phyloP scores from a whole-genome alignment of 2,797 vertebrate genomes.

The Lepidocolaptes lacrymiger region DNA sequence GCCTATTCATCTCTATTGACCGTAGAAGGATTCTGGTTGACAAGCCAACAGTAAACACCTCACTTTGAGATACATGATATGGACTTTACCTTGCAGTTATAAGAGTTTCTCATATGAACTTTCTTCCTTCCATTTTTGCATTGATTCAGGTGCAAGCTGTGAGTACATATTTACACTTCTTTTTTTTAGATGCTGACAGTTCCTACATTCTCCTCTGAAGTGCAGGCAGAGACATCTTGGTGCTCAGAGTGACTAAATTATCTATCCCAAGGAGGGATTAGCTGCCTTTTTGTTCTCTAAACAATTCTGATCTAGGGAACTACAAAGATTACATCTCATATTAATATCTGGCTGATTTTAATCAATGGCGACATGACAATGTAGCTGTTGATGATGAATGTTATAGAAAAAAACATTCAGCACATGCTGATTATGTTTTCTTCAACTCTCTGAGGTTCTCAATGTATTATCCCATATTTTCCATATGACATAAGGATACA shows the following conservation, averaged over 20 bases:
- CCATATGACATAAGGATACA: neutral
- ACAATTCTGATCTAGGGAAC: neutral
- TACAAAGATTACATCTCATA: neutral
- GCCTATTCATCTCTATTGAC: conserved; percentile 42
- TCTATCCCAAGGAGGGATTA: neutral
- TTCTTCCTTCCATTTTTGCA: neutral
- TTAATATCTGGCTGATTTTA: neutral
- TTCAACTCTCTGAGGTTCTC: neutral
- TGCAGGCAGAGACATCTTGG: neutral
- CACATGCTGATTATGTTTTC: neutral
- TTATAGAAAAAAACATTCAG: neutral
- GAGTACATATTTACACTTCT: neutral
- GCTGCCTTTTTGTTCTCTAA: neutral
- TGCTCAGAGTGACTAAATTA: neutral
- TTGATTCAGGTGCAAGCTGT: neutral
- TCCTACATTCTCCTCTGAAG: neutral
- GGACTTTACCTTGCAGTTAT: neutral
- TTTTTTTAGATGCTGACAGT: neutral
- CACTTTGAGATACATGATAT: neutral
- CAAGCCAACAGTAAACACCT: neutral
- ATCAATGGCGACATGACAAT: neutral
- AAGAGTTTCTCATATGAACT: neutral
- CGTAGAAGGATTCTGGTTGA: conserved; percentile 4
- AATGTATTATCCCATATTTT: neutral
- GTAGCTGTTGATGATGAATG: neutral